These are phyloP conservation scores for Ypsolopha sequella DNA, from an alignment of 2,888 invertebrate species.

Conservation along the genomic window DNA sequence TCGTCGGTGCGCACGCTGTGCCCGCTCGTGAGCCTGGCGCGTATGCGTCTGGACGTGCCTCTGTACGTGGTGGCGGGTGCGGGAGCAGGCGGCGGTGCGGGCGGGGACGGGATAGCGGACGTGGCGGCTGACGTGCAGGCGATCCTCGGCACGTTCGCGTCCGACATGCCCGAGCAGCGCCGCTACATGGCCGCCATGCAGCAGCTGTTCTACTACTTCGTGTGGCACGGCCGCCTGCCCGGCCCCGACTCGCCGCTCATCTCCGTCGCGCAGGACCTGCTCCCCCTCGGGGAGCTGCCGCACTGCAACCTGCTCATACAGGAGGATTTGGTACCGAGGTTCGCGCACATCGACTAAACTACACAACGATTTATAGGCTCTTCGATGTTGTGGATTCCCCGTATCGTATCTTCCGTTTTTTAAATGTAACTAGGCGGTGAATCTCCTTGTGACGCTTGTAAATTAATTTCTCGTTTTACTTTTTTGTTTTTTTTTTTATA, in stretches of 20 bases:
- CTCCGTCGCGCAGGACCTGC: constrained; percentile 78
- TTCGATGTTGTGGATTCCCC: background rate
- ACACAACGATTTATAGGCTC: background rate
- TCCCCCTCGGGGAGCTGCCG: constrained; percentile 74
- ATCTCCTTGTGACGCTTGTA: no score
- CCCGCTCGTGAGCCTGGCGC: constrained; percentile 78
- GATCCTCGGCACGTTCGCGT: constrained; percentile 82
- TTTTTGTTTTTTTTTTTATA: no score
- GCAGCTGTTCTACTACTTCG: constrained; percentile 84
- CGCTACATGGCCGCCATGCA: constrained; percentile 84
- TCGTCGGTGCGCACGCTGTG: constrained; percentile 85
- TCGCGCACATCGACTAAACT: constrained; percentile 82
- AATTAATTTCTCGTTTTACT: no score
- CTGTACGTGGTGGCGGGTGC: constrained; percentile 82
- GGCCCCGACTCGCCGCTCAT: constrained; percentile 74
- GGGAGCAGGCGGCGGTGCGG: constrained; percentile 59
- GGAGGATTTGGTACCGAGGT: constrained; percentile 80
- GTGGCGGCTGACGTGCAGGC: constrained; percentile 80
- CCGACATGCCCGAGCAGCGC: constrained; percentile 79
- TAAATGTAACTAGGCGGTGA: no score
- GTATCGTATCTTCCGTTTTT: no score
- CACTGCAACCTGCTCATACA: constrained; percentile 84
- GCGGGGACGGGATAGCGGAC: constrained; percentile 47
- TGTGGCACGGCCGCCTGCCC: constrained; percentile 79
- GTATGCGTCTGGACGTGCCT: constrained; percentile 73